Evolutionary conservation across 2,797 vertebrate species (phyloP), one percentile per base, ranked within the genome.

Genomic region (Mastacembelus armatus): DNA sequence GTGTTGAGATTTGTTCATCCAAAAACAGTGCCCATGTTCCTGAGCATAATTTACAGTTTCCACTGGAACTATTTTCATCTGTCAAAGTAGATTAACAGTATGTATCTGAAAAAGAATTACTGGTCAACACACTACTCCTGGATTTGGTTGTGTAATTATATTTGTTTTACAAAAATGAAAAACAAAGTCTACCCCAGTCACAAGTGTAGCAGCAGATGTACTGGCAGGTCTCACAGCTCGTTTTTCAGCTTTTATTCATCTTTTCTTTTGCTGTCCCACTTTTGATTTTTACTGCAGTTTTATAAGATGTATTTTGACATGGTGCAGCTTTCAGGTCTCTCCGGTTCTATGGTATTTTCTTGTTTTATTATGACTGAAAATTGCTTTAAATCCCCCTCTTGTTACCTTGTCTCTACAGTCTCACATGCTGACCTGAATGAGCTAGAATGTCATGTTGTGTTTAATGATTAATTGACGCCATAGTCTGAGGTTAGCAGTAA

Each of bases 381-480:
- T 52, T 9, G 48, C 56, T 78, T 72, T 38, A 59, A 81, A 70
- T 79, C 57, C 59, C n/a, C 49, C 21, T 43, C 55, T 60, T 44
- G 36, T 19, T 48, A 24, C 36, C 30, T 48, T 4, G 10, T 54
- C 55, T 61, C 57, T 16, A 21, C 27, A 29, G 58, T 42, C 33
- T 72, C 45, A 60, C 40, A 54, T 18, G 32, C 55, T 78, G 66
- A 76, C 78, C 65, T 18, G 27, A 65, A 63, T 67, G 47, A 56
- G 39, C 49, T 24, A 16, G 11, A 62, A 21, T 73, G 19, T 72
- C 33, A 38, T 52, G 54, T 68, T 66, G 27, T 35, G 44, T 68
- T 58, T 59, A 74, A 77, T 57, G 66, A 84, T 79, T 79, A 65
- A 81, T 60, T 57, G 73, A 63, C 9, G 18, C 11, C 36, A 29